These are phyloP conservation scores for Dendrolimus houi DNA, from an alignment of 2,888 invertebrate genomes.

Conservation along the genomic window DNA sequence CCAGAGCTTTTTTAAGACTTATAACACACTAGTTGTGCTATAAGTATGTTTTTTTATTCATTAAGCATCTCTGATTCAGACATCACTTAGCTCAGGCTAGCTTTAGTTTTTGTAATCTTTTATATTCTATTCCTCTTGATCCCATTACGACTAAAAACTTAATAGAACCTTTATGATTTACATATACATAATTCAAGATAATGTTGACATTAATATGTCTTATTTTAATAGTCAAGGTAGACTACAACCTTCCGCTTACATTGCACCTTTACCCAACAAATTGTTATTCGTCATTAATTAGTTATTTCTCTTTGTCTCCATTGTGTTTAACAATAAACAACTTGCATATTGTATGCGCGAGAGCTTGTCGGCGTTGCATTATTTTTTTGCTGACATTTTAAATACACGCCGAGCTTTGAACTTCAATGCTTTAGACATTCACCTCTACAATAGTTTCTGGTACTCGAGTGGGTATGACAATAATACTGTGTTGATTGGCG, in stretches of 20 bases:
- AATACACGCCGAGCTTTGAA: neutral
- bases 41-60: too few relatives aligned
- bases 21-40: too few relatives aligned
- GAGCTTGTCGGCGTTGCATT: neutral
- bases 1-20: too few relatives aligned
- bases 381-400: neutral
- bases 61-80: too few relatives aligned
- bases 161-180: too few relatives aligned
- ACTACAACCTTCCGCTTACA: neutral
- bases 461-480: neutral
- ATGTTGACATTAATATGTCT: neutral
- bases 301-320: constrained; percentile 2
- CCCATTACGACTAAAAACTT: too few relatives aligned
- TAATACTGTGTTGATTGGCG: neutral
- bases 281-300: constrained; percentile 1
- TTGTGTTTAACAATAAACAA: neutral
- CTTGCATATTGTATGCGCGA: neutral
- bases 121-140: too few relatives aligned
- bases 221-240: neutral
- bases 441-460: constrained; percentile 7
- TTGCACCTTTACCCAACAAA: neutral
- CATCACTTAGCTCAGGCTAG: too few relatives aligned
- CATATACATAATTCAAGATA: too few relatives aligned
- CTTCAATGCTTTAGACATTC: constrained; percentile 6
- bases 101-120: too few relatives aligned